A percentile compares a stretch with the other conserved stretches of the same genome.
Evolutionary conservation across 2,888 invertebrate species (phyloP).

Genomic region (Steinernema scapterisci): DNA sequence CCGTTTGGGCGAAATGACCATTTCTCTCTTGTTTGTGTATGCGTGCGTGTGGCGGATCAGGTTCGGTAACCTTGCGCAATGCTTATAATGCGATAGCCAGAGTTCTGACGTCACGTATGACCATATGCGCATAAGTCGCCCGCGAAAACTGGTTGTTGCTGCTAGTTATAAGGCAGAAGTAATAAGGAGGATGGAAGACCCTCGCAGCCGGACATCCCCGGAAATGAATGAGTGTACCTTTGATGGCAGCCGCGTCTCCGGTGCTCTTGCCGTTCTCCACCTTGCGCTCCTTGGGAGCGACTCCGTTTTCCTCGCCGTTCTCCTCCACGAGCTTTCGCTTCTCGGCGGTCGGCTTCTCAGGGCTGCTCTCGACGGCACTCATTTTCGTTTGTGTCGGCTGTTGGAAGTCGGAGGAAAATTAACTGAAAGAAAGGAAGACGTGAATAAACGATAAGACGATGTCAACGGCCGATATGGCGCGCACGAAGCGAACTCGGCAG

Average conservation of each 20-base stretch:
- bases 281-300: constrained; percentile 38
- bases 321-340: constrained; percentile 40
- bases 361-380: constrained; percentile 34
- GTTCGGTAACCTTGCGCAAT: constrained; percentile 33
- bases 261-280: constrained; percentile 33
- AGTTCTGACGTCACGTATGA: constrained; percentile 26
- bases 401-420: background rate
- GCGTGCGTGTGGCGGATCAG: constrained; percentile 20
- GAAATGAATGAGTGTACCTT: constrained; percentile 2
- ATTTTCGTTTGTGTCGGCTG: background rate
- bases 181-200: background rate
- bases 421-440: constrained; percentile 1
- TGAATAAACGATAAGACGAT: constrained; percentile 15
- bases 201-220: background rate
- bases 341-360: constrained; percentile 33
- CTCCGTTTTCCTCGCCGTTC: constrained; percentile 40
- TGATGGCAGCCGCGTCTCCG: constrained; percentile 1
- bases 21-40: background rate
- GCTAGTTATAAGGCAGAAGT: background rate
- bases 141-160: constrained; percentile 15
- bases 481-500: background rate
- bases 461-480: constrained; percentile 7
- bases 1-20: background rate
- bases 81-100: constrained; percentile 17
- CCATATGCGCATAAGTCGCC: background rate